Base-by-base conservation (phyloP, 2,888 invertebrate species). In the Agrochola circellaris region DNA sequence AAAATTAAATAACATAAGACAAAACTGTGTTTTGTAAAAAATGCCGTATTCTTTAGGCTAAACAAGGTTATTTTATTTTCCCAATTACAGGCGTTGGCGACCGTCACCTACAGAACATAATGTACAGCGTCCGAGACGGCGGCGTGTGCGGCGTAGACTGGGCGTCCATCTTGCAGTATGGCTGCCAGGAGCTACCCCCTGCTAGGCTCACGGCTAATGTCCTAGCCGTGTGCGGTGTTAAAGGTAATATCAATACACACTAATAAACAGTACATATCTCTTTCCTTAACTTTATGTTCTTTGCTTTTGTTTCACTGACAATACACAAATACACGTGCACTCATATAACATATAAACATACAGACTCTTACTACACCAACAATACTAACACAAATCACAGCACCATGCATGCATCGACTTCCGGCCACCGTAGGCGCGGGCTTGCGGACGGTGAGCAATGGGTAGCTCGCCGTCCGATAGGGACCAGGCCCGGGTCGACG, bases 41-140 rank as follows among this genome's bases (percentile, higher is more conserved):
- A 5, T 20, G 1, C 7, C 20, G 51, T 23, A 23, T 54, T 23
- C 2, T 54, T n/a, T 54, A 23, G 4, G 17, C 26, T 8, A 30
- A 30, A 9, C 1, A 11, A 20, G 5, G 9, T 30, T 6, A 20
- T 34, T 15, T 58, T 8, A 0, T 61, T 62, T n/a, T 17, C 6
- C 7, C 0, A 23, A 30, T 61, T 42, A 0, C 83, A 95, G 95
- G 95, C 4, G 74, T 95, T 0, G 93, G 93, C 2, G 95, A 96
- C 82, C 91, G 96, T 0, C 96, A 96, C 72, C 81, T 95, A 0
- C 90, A 94, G 68, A 95, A 95, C 83, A 84, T 94, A 4, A 75
- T 95, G 89, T 92, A 88, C 45, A 75, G 77, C 13, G 13, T 45
- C 0, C 77, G 75, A 2, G 84, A 86, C 34, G 95, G 95, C 58